phyloP scores from a whole-genome alignment of 2,888 invertebrate species.

The Plemyria rubiginata region DNA sequence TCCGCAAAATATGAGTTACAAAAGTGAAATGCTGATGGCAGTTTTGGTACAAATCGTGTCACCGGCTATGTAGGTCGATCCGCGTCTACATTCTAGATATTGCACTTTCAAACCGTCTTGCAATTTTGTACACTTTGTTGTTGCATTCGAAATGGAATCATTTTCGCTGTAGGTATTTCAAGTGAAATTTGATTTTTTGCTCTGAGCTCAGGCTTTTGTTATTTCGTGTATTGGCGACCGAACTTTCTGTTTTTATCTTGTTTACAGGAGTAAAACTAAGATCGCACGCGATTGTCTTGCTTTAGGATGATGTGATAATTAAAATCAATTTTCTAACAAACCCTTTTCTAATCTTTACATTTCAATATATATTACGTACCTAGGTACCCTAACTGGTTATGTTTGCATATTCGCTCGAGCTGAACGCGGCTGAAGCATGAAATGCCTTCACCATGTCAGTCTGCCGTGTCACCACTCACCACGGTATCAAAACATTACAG shows the following conservation, averaged over 20 bases:
- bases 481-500: conserved; percentile 16
- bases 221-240: neutral
- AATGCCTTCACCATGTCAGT: neutral
- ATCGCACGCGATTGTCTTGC: neutral
- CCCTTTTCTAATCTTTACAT: no score
- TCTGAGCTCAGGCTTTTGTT: neutral
- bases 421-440: neutral
- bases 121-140: conserved; percentile 12
- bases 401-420: neutral
- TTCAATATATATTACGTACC: no score
- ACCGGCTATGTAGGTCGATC: conserved; percentile 28
- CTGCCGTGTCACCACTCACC: conserved; percentile 1
- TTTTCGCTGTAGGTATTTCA: neutral
- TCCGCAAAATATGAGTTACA: conserved; percentile 2
- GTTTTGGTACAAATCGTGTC: conserved; percentile 28
- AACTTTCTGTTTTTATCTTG: no score
- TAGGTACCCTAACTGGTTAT: no score
- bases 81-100: conserved; percentile 22
- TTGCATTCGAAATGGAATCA: neutral
- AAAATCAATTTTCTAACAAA: no score
- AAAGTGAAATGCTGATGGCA: conserved; percentile 26
- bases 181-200: neutral
- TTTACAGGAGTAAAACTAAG: neutral
- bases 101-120: conserved; percentile 33
- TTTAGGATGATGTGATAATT: neutral